These are phyloP conservation scores for Pygmarrhopalites habei DNA, from an alignment of 1,140 invertebrate species.

Conservation along the genomic window DNA sequence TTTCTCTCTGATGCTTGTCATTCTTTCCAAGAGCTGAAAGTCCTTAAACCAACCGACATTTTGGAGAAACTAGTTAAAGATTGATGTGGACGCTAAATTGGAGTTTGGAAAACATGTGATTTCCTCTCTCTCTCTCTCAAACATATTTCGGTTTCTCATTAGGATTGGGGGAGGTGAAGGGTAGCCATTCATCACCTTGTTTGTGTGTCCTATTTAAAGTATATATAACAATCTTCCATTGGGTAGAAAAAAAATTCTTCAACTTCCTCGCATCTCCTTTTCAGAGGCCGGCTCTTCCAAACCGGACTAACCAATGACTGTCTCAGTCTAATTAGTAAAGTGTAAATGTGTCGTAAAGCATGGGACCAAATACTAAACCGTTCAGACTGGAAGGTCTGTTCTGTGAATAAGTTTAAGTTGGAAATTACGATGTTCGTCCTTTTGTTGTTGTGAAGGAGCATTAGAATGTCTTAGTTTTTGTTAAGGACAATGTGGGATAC, in stretches of 20 bases:
- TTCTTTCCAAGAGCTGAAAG: no score
- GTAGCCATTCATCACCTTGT: slow-evolving; percentile 8
- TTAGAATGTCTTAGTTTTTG: no score
- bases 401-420: no score
- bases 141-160: slow-evolving; percentile 14
- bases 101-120: not conserved
- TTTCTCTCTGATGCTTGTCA: no score
- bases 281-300: no score
- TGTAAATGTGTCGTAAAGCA: slow-evolving; percentile 30
- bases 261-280: no score
- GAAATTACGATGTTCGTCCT: no score
- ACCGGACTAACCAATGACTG: not conserved
- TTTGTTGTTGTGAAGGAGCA: no score
- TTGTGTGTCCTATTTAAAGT: not conserved
- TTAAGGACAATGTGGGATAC: not conserved
- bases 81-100: not conserved
- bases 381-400: not conserved
- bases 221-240: no score
- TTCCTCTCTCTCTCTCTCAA: slow-evolving; percentile 4
- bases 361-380: not conserved
- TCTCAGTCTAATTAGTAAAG: slow-evolving; percentile 26
- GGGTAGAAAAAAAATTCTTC: no score
- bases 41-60: no score
- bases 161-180: slow-evolving; percentile 13
- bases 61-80: not conserved